Evolutionary conservation across 2,113 vertebrate species (phyloP).

Genomic region (Dasyurus viverrinus): DNA sequence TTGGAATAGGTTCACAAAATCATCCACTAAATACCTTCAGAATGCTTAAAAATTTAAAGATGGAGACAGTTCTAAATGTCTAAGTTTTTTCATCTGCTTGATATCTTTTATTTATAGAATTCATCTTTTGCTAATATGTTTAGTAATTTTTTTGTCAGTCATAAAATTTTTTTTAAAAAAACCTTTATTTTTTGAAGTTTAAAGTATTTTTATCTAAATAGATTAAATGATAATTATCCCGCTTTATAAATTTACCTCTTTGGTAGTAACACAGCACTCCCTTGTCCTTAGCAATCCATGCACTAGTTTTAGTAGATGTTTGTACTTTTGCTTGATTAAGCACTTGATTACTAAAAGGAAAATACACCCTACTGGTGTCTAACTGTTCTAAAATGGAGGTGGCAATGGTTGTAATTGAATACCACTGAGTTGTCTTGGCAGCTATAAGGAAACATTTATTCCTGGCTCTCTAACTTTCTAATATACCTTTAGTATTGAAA

Average conservation of each 20-base stretch:
- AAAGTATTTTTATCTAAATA: background rate
- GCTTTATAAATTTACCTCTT: background rate
- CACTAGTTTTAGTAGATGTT: background rate
- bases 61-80: background rate
- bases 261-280: background rate
- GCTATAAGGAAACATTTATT: background rate
- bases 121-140: background rate
- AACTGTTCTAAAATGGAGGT: background rate
- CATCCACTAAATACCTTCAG: background rate
- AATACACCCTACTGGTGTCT: rapidly evolving
- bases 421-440: background rate
- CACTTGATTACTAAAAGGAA: constrained; percentile 39
- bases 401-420: constrained; percentile 13
- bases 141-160: background rate
- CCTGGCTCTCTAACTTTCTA: background rate
- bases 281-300: background rate
- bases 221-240: background rate
- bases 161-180: background rate
- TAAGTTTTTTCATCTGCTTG: background rate
- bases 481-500: background rate
- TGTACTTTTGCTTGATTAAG: background rate
- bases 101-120: background rate
- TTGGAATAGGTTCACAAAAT: background rate
- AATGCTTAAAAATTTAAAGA: background rate
- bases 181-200: background rate